Evolutionary conservation across 2,113 vertebrate species (phyloP), one percentile per base, ranked within the genome.

Genomic region (Carettochelys insculpta): DNA sequence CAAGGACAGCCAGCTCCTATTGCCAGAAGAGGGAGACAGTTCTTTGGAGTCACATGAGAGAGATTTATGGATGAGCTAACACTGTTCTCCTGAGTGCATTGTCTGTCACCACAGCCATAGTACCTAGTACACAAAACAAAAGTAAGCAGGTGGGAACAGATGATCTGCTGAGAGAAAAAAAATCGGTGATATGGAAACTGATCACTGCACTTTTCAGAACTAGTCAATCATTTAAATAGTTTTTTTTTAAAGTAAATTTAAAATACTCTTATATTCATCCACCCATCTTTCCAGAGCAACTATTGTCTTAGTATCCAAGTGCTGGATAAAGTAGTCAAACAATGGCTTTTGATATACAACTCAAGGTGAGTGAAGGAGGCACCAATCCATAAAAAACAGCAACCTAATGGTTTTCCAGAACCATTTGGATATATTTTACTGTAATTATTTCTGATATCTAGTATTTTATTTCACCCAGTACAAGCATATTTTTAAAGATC

Each of bases 391-490:
- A 82, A 41, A 82, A 41, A 65, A 48, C 34, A 73, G 77, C 43
- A 34, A 2, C 25, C 34, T 56, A 27, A 25, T 22, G 24, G 11
- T 22, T 84, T 13, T 86, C 11, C 27, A 45, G 43, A 87, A 50
- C 2, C 56, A 50, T 50, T 83, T 6, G 84, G 12, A 3, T 53
- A 45, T 51, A 8, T 12, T 58, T 82, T 65, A 75, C 61, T 68
- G 61, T 38, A 38, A 68, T 45, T 43, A 45, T 71, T 73, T 73
- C n/a, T 82, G 11, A 22, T 2, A 41, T 5, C 5, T 80, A 31
- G 31, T 43, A 3, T 24, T 25, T 24, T 27, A 43, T 75, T 45
- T 75, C 20, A 13, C 0, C 0, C 22, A 22, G 4, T 1, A 8
- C 45, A 80, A 27, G 12, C 53, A 11, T 73, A 24, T 73, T 91